Base-by-base conservation (phyloP, 2,888 invertebrate genomes). In the Temnothorax ravouxi region DNA sequence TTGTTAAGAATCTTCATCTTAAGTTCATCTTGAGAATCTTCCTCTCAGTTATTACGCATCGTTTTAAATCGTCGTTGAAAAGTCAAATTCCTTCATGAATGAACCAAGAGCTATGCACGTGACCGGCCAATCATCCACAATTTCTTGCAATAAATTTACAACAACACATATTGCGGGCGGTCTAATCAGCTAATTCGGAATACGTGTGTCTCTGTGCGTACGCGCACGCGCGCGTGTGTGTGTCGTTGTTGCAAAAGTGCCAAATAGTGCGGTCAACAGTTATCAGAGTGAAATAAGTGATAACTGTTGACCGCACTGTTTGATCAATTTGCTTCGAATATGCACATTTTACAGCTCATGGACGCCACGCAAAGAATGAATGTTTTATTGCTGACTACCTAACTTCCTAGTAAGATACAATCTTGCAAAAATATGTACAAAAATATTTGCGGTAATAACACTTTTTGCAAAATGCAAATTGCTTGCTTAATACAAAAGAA, bases 301-400 rank as follows among this genome's bases (percentile, higher is more conserved):
- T n/a, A n/a, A n/a, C n/a, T n/a, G n/a, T n/a, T n/a, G n/a, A n/a
- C n/a, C n/a, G n/a, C n/a, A n/a, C n/a, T n/a, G n/a, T n/a, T n/a
- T 74, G 44, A 77, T 82, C 84, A 81, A 82, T 56, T 87, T 87
- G 77, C 18, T 64, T 79, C 41, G 50, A 54, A 72, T 62, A 9
- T 56, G 52, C 67, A 21, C 21, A 64, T 64, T 77, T 62, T 59
- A 34, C 50, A 50, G 61, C n/a, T 87, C 44, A 15, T 50, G 56
- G 54, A 74, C 74, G 52, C 76, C 25, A 18, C 52, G 61, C 4
- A n/a, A 29, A 41, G 41, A 81, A 38, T 15, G 41, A 18, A 9
- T 41, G 8, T 61, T 81, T 62, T 79, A 79, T 74, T 18, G 64
- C 76, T 59, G 18, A 59, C 59, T 18, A 29, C 3, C 47, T 34